Evolutionary conservation across 2,113 vertebrate species (phyloP), one percentile per base, ranked within the genome.

Genomic region (Thunnus thynnus): DNA sequence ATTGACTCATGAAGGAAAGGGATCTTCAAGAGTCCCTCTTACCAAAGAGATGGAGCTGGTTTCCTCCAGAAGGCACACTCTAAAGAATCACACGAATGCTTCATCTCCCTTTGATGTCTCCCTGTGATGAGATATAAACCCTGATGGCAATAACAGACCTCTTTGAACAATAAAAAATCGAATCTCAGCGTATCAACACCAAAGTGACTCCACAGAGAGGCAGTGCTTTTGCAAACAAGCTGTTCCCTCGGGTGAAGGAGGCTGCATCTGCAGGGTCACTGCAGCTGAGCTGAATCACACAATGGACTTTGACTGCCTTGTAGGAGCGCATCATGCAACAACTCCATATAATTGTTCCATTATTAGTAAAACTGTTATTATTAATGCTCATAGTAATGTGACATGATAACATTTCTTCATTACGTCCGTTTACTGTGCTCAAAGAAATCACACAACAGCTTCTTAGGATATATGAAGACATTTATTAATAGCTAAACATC

Each of bases 151-250:
- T 80, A 86, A 65, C 72, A 86, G 77, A 77, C 76, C 78, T 87
- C 92, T 93, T 90, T 93, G 91, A 91, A 93, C 86, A 89, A 91
- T 83, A 76, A 85, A 76, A 87, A 91, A 88, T 84, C 72, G 58
- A 92, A 89, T 88, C 82, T 78, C 36, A 16, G 76, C 81, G 78
- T 82, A 87, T 76, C 77, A 76, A 54, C 80, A 86, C 83, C 86
- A 87, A 84, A 76, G 88, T 41, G 36, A 41, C 36, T 41, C 78
- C 87, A n/a, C 41, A 41, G 66, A 27, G 83, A 90, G 85, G 81
- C 73, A 20, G 10, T 2, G 82, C 70, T 73, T 80, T 61, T 7
- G 86, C 91, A 92, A 92, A 92, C 89, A 92, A 86, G 85, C 54
- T 46, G 76, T 20, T 89, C 85, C 85, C 85, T 63, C 2, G 74